Conservation (phyloP, 2,888 invertebrate species). For the Carcina quercana region DNA sequence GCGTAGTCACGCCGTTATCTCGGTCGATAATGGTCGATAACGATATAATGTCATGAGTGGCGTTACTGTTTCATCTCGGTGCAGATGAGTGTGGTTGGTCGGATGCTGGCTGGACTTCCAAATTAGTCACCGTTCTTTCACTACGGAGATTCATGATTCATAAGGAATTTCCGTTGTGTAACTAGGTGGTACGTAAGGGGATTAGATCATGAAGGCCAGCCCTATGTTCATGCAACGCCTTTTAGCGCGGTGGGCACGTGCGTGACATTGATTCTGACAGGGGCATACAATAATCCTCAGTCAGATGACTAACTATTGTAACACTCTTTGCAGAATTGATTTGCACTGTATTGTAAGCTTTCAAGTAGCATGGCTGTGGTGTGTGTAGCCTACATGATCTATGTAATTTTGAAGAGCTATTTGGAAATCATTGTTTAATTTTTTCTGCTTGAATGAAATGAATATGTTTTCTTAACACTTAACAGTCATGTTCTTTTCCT, state of each 20-base stretch:
- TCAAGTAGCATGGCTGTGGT: no score
- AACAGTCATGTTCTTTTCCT: no score
- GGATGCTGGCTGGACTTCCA: slow-evolving; percentile 2
- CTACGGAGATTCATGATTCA: slow-evolving; percentile 8
- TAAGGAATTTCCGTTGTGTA: slow-evolving; percentile 24
- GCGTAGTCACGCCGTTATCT: slow-evolving; percentile 66
- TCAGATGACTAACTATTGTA: slow-evolving; percentile 7
- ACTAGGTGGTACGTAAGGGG: slow-evolving; percentile 15
- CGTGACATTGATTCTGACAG: slow-evolving; percentile 45
- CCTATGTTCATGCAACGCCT: slow-evolving; percentile 21
- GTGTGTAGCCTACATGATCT: no score
- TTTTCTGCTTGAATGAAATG: no score
- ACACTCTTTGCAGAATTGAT: slow-evolving; percentile 16
- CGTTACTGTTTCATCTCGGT: no score
- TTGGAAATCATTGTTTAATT: no score
- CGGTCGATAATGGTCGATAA: slow-evolving; percentile 55
- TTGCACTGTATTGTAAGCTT: background rate
- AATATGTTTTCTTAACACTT: no score
- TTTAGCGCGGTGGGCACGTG: slow-evolving; percentile 38
- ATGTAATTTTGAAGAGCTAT: no score
- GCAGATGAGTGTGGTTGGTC: background rate
- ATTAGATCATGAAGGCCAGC: slow-evolving; percentile 24
- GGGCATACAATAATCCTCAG: slow-evolving; percentile 24
- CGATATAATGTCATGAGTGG: slow-evolving; percentile 26
- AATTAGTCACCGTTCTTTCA: slow-evolving; percentile 12